A percentile compares a stretch with the other conserved stretches of the same genome.
Conservation (phyloP, 2,888 invertebrate species). For the Polymixis flavicincta region DNA sequence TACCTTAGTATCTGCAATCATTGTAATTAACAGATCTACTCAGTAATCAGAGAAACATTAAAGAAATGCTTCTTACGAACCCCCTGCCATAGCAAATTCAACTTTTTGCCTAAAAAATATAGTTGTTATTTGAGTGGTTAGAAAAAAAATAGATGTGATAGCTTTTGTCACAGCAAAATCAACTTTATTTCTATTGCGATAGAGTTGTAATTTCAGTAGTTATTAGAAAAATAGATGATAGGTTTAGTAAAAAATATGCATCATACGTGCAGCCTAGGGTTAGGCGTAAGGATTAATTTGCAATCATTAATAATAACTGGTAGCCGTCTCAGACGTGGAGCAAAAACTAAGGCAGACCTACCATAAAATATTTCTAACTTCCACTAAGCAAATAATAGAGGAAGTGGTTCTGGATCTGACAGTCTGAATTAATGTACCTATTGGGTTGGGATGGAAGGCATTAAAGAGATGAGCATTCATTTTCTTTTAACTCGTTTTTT, state of each 20-base stretch:
- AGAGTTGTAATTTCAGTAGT: neutral
- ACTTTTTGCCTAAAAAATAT: neutral
- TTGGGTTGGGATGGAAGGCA: slow-evolving; percentile 12
- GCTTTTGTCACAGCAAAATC: neutral
- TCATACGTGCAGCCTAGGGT: slow-evolving; percentile 32
- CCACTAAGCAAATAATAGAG: slow-evolving; percentile 23
- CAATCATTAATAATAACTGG: slow-evolving; percentile 60
- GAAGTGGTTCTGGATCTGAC: slow-evolving; percentile 29
- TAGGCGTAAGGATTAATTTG: slow-evolving; percentile 51
- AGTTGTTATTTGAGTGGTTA: neutral
- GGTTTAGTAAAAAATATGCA: slow-evolving; percentile 35
- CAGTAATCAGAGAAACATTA: slow-evolving; percentile 36
- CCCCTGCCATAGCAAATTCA: neutral
- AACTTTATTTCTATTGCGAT: fast-evolving
- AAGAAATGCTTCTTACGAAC: slow-evolving; percentile 16
- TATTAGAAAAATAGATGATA: neutral
- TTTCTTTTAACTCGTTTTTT: slow-evolving; percentile 1
- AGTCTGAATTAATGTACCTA: neutral
- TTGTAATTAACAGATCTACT: slow-evolving; percentile 42
- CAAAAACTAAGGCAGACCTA: slow-evolving; percentile 59
- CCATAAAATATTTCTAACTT: slow-evolving; percentile 53
- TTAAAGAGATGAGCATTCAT: neutral
- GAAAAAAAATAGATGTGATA: neutral
- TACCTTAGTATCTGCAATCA: slow-evolving; percentile 38
- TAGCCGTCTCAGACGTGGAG: slow-evolving; percentile 24